phyloP scores from a whole-genome alignment of 2,113 vertebrate species.

The Eidolon helvum region DNA sequence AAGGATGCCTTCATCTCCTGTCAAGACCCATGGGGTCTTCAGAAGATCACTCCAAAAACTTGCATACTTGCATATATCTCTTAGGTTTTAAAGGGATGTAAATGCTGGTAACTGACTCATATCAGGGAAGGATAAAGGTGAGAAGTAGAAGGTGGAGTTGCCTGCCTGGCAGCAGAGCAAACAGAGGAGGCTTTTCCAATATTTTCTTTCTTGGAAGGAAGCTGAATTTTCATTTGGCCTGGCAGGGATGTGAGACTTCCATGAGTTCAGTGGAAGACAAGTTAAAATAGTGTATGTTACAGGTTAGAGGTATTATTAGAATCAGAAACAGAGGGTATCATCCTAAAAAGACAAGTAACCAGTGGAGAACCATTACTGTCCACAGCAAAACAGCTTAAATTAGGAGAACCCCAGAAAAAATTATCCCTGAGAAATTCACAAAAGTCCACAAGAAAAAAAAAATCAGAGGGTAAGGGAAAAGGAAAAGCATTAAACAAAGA shows the following conservation, averaged over 20 bases:
- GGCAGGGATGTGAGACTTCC: neutral
- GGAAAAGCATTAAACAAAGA: neutral
- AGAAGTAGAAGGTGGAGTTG: neutral
- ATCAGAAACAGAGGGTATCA: neutral
- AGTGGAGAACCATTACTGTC: neutral
- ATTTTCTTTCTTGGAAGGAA: neutral
- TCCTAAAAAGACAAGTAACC: neutral
- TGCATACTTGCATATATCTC: neutral
- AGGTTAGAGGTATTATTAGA: neutral
- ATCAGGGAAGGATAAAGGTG: neutral
- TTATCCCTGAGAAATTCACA: neutral
- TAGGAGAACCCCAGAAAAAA: neutral
- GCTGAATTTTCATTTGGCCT: neutral
- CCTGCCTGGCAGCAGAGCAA: neutral
- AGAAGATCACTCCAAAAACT: neutral
- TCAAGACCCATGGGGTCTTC: neutral
- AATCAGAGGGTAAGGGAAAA: neutral
- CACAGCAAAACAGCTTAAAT: neutral
- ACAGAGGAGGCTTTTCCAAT: neutral
- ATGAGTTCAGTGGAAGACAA: neutral
- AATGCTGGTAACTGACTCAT: neutral
- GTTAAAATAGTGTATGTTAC: neutral
- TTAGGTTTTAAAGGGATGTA: neutral
- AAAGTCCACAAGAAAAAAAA: neutral
- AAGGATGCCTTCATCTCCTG: neutral